Conservation (phyloP, 2,888 invertebrate genomes). For the Sthenelais limicola region DNA sequence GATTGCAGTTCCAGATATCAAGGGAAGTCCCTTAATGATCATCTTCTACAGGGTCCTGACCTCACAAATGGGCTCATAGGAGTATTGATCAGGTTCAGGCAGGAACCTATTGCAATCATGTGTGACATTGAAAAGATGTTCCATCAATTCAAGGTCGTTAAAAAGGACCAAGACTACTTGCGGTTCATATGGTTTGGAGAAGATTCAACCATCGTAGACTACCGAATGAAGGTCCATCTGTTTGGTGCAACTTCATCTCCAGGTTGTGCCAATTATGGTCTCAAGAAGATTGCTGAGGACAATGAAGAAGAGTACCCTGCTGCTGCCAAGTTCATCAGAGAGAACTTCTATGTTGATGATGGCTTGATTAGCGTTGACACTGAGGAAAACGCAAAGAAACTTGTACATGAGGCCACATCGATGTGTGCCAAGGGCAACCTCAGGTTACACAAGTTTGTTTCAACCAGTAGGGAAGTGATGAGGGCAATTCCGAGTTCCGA, state of each 20-base stretch:
- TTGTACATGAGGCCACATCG: background rate
- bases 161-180: slow-evolving; percentile 6
- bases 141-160: background rate
- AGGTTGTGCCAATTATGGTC: slow-evolving; percentile 23
- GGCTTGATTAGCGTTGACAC: slow-evolving; percentile 2
- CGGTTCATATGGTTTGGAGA: slow-evolving; percentile 18
- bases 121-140: slow-evolving; percentile 19
- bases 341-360: slow-evolving; percentile 43
- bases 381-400: background rate
- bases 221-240: slow-evolving; percentile 17
- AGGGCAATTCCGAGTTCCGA: slow-evolving; percentile 18
- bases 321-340: background rate
- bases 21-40: background rate
- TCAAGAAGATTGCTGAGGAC: slow-evolving; percentile 2
- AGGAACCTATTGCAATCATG: background rate
- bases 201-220: background rate
- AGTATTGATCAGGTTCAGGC: slow-evolving; percentile 23
- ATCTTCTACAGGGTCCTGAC: slow-evolving; percentile 20
- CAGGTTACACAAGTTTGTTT: slow-evolving; percentile 26
- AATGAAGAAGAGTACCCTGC: background rate
- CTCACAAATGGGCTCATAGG: slow-evolving; percentile 23
- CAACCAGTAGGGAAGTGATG: slow-evolving; percentile 14
- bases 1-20: background rate
- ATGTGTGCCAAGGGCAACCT: slow-evolving; percentile 10
- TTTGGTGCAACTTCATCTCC: slow-evolving; percentile 30